These are phyloP conservation scores for Taeniopygia guttata DNA, from an alignment of 2,797 vertebrate genomes.

Conservation along the genomic window DNA sequence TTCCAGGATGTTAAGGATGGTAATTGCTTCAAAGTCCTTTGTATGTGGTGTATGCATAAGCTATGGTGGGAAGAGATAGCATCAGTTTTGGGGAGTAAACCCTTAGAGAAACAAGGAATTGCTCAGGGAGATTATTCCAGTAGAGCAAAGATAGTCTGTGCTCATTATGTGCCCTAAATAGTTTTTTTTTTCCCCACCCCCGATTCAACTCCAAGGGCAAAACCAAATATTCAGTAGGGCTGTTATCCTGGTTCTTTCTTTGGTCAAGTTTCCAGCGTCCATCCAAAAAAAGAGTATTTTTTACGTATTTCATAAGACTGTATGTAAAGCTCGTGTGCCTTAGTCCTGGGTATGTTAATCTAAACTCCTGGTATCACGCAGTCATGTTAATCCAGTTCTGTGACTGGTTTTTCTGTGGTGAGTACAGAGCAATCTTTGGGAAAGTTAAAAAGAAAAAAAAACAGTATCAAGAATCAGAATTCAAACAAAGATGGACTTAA, in stretches of 20 bases:
- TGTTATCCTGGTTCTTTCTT: background rate
- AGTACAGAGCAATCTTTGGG: background rate
- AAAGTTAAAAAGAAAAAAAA: background rate
- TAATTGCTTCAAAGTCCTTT: background rate
- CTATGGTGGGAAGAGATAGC: background rate
- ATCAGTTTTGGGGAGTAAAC: background rate
- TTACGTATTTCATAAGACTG: fast-evolving
- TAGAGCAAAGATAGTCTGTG: background rate
- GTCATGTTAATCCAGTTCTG: fast-evolving
- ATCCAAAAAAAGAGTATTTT: background rate
- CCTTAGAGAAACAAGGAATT: background rate
- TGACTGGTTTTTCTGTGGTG: background rate
- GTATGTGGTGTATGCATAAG: background rate
- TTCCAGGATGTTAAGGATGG: background rate
- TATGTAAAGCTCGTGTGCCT: fast-evolving
- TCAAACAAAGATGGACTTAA: background rate
- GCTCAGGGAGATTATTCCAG: background rate
- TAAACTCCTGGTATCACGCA: background rate
- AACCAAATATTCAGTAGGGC: background rate
- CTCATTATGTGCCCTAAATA: background rate
- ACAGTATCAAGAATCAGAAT: background rate
- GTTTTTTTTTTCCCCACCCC: fast-evolving
- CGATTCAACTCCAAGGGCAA: background rate
- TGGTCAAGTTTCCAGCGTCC: background rate
- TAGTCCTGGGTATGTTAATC: background rate